Evolutionary conservation across 2,888 invertebrate genomes (phyloP).

Genomic region (Micoletzkya japonica): DNA sequence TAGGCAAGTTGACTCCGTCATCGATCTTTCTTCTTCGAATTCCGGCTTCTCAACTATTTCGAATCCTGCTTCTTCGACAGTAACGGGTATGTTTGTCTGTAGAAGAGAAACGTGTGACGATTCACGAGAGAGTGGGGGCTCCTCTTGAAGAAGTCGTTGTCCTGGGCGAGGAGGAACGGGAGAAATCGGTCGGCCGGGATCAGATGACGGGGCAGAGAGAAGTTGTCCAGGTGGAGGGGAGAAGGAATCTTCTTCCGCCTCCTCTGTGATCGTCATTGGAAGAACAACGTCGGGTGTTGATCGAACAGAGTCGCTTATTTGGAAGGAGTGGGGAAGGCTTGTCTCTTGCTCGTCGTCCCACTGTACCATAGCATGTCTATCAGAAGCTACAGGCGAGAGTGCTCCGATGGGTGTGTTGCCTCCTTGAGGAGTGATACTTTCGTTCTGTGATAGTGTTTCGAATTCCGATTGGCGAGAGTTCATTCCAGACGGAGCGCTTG

Average conservation of each 20-base stretch:
- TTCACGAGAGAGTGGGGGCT: conserved; percentile 19
- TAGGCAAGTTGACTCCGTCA: background rate
- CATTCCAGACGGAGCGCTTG: conserved; percentile 40
- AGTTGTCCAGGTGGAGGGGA: conserved; percentile 45
- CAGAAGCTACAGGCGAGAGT: conserved; percentile 52
- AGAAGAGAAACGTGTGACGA: conserved; percentile 22
- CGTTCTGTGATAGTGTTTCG: conserved; percentile 32
- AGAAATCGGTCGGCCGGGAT: conserved; percentile 49
- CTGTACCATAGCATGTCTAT: conserved; percentile 43
- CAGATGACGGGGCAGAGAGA: conserved; percentile 35
- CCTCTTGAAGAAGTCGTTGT: conserved; percentile 11
- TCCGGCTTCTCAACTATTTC: conserved; percentile 33
- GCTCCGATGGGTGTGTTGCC: conserved; percentile 42
- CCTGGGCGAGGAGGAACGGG: conserved; percentile 47
- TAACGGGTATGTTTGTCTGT: conserved; percentile 1
- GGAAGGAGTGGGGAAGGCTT: conserved; percentile 32
- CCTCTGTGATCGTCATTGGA: conserved; percentile 40
- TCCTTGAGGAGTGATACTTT: conserved; percentile 32
- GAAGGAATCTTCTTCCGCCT: conserved; percentile 39
- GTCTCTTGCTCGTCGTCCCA: conserved; percentile 40
- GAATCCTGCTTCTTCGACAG: conserved; percentile 31
- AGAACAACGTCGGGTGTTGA: conserved; percentile 48
- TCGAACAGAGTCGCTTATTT: conserved; percentile 36
- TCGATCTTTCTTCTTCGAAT: conserved; percentile 10
- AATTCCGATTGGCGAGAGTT: conserved; percentile 38